A percentile compares a stretch with the other conserved stretches of the same genome.
Conservation (phyloP, 2,113 vertebrate genomes). For the Eurypyga helias region DNA sequence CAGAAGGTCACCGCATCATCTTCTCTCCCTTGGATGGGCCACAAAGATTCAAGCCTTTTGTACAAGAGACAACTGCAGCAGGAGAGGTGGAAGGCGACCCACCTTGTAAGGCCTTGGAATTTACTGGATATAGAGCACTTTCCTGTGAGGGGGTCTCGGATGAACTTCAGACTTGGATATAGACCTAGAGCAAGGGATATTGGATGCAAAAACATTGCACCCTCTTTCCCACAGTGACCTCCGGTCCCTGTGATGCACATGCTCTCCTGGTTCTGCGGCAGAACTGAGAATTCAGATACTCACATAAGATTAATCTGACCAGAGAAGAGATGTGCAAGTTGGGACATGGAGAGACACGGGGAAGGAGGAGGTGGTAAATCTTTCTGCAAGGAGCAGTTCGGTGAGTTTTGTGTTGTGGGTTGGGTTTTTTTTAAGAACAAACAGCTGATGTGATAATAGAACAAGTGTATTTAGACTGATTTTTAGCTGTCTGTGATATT, state of each 20-base stretch:
- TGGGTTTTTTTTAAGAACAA: neutral
- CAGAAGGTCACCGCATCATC: neutral
- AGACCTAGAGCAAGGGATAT: neutral
- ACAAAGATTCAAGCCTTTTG: neutral
- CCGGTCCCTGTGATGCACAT: neutral
- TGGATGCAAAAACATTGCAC: neutral
- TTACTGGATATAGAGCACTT: neutral
- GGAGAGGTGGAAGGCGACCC: neutral
- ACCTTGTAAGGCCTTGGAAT: neutral
- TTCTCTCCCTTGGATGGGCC: neutral
- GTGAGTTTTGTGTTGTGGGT: neutral
- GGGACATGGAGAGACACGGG: neutral
- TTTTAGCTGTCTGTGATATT: neutral
- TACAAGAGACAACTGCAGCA: neutral
- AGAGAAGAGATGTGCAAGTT: neutral
- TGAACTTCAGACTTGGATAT: neutral
- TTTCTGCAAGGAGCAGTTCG: neutral
- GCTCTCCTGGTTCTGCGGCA: neutral
- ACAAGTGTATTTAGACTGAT: neutral
- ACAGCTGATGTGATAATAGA: slow-evolving; percentile 11
- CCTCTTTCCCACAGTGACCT: neutral
- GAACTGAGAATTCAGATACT: neutral
- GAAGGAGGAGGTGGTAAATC: neutral
- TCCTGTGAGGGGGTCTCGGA: neutral
- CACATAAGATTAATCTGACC: neutral